These are phyloP conservation scores for Rhabdophis nuchalis DNA, from an alignment of 2,797 vertebrate genomes.

Conservation along the genomic window DNA sequence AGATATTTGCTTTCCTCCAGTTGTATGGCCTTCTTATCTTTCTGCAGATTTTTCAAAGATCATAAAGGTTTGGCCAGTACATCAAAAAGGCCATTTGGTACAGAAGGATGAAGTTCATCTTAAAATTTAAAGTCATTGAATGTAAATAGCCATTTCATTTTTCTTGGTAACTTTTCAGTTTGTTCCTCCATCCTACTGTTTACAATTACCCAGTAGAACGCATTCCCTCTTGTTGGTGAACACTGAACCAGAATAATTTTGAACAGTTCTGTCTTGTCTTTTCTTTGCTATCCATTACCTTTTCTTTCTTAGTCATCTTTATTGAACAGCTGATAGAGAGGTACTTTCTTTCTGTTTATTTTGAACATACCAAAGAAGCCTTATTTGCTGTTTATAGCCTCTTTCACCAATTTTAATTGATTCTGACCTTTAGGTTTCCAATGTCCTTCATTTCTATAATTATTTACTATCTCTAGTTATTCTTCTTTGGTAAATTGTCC, in stretches of 20 bases:
- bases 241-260: not conserved
- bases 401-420: not conserved
- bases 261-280: not conserved
- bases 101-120: not conserved
- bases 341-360: not conserved
- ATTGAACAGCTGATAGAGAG: not conserved
- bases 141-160: not conserved
- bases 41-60: not conserved
- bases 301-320: not conserved
- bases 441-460: not conserved
- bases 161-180: not conserved
- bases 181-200: not conserved
- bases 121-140: not conserved
- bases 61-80: not conserved
- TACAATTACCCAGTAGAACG: not conserved
- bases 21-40: not conserved
- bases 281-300: not conserved
- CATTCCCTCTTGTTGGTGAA: not conserved
- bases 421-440: not conserved
- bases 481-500: not conserved
- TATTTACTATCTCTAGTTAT: not conserved
- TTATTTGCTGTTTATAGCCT: not conserved
- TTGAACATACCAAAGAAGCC: not conserved
- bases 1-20: not conserved
- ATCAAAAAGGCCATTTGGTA: not conserved